These are phyloP conservation scores for Amblyopsis rosae DNA, from an alignment of 2,113 vertebrate species.

Conservation along the genomic window DNA sequence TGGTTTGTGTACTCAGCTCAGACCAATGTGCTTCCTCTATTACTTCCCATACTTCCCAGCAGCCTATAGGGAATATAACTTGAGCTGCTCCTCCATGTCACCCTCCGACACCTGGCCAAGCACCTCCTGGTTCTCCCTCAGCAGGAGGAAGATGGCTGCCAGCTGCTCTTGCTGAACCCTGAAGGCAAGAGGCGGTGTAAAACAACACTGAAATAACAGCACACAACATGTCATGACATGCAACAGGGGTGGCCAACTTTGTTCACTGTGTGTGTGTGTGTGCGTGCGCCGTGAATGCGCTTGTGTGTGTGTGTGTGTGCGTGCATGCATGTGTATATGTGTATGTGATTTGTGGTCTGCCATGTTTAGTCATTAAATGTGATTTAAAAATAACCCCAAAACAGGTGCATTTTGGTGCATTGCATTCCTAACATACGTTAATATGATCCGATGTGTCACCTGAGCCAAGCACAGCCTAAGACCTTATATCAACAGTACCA, in stretches of 20 bases:
- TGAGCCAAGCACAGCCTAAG: too few species aligned
- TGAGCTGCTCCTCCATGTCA: constrained; percentile 87
- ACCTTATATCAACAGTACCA: too few species aligned
- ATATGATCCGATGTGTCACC: too few species aligned
- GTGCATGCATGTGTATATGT: not conserved
- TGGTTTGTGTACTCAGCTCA: too few species aligned
- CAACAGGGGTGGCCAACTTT: not conserved
- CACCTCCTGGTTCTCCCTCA: constrained; percentile 86
- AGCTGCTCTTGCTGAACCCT: constrained; percentile 93
- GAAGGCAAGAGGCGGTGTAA: constrained; percentile 30
- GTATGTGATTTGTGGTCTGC: not conserved
- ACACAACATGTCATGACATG: not conserved
- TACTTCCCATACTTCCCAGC: too few species aligned
- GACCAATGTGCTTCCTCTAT: too few species aligned
- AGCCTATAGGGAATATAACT: constrained; percentile 55
- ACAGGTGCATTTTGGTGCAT: too few species aligned
- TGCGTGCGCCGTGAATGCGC: too few species aligned
- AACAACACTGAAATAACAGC: not conserved
- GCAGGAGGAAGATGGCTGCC: constrained; percentile 90
- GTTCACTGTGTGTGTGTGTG: not conserved
- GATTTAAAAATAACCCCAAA: too few species aligned
- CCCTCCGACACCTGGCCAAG: constrained; percentile 88
- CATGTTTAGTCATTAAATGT: too few species aligned
- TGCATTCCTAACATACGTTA: too few species aligned
- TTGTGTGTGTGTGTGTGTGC: constrained; percentile 1